Base-by-base conservation (phyloP, 2,888 invertebrate species). In the Mythimna ferrago region DNA sequence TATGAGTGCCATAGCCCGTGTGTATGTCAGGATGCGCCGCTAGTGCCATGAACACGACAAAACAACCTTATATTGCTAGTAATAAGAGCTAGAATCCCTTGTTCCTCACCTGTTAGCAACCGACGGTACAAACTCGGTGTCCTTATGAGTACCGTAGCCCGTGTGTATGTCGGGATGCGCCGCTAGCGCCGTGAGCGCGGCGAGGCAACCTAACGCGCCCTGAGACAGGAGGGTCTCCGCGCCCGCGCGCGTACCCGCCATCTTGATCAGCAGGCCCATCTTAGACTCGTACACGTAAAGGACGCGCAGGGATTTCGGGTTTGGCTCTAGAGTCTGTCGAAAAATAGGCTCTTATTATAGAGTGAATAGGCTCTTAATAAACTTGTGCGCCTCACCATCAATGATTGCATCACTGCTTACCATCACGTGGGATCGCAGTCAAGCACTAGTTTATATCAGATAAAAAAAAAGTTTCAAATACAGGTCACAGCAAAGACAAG, bases 211-310 rank as follows among this genome's bases (percentile, higher is more conserved):
- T 21, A 98, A 96, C 68, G 98, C 97, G 35, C 98, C 98, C 78
- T 98, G 97, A 87, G 98, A 97, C 69, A 98, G 96, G 58, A 98
- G 93, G 0, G 98, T 97, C 90, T 98, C 97, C 0, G 97, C 97
- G 87, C 98, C 98, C 16, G 96, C 88, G 78, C 97, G 96, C 0
- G 97, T 97, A 10, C 97, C 97, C 0, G 98, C 97, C 86, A 98
- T 96, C 88, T 98, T 97, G 67, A 97, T 96, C 26, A 99, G 96
- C 82, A 98, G 97, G 54, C 98, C 97, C 97, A 99, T 98, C 95
- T 98, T 98, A 0, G 98, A 98, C 92, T 98, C 98, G 93, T 98
- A 99, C 21, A 99, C 97, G 94, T 98, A 99, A 0, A 99, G 93
- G 0, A 98, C 97, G 71, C 98, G 97, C 60, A 99, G 96, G 3